Conservation (phyloP, 2,797 vertebrate species). For the Propithecus perrieri region DNA sequence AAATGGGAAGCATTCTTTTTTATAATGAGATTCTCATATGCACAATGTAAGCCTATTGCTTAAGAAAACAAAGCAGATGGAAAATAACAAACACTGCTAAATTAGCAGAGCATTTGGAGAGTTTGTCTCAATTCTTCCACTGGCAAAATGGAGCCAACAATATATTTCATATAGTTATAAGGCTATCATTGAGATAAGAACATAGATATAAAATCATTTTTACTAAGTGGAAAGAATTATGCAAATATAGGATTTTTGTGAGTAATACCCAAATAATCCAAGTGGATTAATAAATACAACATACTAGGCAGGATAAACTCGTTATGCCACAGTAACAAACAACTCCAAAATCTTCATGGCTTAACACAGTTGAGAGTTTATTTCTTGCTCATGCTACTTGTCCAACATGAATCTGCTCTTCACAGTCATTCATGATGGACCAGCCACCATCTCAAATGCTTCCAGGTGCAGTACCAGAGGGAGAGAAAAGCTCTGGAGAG, state of each 20-base stretch:
- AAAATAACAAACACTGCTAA: slow-evolving; percentile 4
- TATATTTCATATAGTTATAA: neutral
- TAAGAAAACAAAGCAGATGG: slow-evolving; percentile 21
- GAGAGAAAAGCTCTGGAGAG: neutral
- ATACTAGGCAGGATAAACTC: neutral
- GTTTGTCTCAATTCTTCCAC: neutral
- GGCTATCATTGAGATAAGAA: neutral
- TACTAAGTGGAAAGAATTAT: neutral
- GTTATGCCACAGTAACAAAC: neutral
- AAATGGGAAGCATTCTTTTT: slow-evolving; percentile 30
- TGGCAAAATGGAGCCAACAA: neutral
- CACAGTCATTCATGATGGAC: neutral
- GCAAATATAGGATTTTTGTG: neutral
- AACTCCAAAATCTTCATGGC: neutral
- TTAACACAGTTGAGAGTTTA: neutral
- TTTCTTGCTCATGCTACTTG: neutral
- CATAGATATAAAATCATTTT: neutral
- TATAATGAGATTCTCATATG: neutral
- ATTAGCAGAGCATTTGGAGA: neutral
- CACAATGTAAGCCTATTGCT: neutral
- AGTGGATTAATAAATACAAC: neutral
- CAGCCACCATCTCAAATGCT: neutral
- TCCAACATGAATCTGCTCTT: neutral
- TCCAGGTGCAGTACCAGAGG: neutral
- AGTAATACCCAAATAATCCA: neutral